Evolutionary conservation across 2,797 vertebrate species (phyloP).

Genomic region (Meda fulgida): DNA sequence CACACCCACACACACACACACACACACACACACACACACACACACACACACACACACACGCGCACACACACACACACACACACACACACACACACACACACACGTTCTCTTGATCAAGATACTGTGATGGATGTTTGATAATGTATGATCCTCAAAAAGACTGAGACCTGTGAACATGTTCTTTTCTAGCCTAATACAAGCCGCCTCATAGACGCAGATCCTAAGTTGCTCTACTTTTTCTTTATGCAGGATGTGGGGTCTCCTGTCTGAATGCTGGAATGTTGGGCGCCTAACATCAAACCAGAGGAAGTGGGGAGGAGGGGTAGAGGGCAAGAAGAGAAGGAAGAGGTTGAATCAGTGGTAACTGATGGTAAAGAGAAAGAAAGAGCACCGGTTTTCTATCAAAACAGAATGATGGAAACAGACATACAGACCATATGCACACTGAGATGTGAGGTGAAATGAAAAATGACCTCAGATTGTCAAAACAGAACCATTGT

Average conservation of each 20-base stretch:
- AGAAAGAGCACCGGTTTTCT: conserved; percentile 37
- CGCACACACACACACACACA: background rate
- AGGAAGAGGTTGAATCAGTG: conserved; percentile 53
- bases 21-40: background rate
- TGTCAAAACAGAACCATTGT: conserved; percentile 13
- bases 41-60: background rate
- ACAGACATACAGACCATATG: background rate
- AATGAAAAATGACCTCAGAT: conserved; percentile 30
- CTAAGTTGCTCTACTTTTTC: conserved; percentile 8
- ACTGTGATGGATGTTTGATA: background rate
- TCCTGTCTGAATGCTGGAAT: conserved; percentile 72
- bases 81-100: background rate
- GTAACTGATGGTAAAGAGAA: conserved; percentile 41
- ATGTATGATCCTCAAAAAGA: background rate
- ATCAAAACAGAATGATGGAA: conserved; percentile 63
- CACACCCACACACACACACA: no score
- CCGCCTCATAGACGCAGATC: background rate
- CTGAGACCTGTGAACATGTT: background rate
- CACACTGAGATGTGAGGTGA: background rate
- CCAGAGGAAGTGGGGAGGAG: conserved; percentile 74
- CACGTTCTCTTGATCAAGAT: background rate
- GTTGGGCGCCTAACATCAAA: conserved; percentile 71
- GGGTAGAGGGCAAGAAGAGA: conserved; percentile 65
- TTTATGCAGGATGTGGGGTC: conserved; percentile 75
- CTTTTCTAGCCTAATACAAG: background rate